These are phyloP conservation scores for Hemaris fuciformis DNA, from an alignment of 2,888 invertebrate genomes.

Conservation along the genomic window DNA sequence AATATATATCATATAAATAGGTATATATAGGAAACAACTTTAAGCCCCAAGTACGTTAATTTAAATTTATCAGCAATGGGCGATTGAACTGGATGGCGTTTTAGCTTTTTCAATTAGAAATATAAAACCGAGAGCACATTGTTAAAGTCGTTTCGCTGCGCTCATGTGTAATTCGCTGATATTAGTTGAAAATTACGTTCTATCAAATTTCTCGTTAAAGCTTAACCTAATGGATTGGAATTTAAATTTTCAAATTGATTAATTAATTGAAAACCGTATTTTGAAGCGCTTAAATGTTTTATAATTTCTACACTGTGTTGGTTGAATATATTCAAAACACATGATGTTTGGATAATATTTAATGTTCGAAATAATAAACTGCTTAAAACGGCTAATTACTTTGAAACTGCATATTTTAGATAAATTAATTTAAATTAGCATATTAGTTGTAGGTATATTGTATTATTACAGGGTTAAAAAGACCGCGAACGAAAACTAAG, in stretches of 20 bases:
- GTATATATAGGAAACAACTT: too few relatives aligned
- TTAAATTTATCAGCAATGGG: neutral
- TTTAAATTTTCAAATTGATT: neutral
- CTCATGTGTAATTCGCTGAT: neutral
- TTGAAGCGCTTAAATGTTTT: neutral
- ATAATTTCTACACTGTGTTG: neutral
- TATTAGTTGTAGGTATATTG: too few relatives aligned
- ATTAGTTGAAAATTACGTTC: neutral
- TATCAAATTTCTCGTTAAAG: neutral
- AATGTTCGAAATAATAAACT: too few relatives aligned
- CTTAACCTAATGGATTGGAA: neutral
- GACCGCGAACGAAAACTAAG: too few relatives aligned
- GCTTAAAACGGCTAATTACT: too few relatives aligned
- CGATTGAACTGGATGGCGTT: neutral
- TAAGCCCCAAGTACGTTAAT: too few relatives aligned
- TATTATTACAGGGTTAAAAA: too few relatives aligned
- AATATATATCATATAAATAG: too few relatives aligned
- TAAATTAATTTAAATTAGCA: too few relatives aligned
- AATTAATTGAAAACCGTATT: neutral
- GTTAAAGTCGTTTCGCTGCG: neutral
- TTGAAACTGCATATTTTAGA: too few relatives aligned
- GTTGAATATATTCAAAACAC: neutral
- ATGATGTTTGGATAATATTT: neutral
- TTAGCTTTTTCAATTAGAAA: neutral
- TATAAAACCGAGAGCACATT: neutral